Base-by-base conservation (phyloP, 2,797 vertebrate genomes). In the Pseudochromis fuscus region DNA sequence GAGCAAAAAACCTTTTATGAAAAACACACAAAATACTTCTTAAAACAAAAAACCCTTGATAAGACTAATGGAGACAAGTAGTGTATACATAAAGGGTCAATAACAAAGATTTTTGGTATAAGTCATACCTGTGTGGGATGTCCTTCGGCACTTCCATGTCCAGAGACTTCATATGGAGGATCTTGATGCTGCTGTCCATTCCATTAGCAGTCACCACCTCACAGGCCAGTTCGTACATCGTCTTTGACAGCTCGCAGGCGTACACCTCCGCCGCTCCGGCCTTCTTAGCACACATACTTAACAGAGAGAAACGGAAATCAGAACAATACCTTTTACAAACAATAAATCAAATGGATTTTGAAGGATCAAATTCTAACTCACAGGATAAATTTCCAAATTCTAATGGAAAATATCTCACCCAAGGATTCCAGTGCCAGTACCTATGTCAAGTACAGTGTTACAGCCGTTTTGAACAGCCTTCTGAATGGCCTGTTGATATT, bases 221-320 rank as follows among this genome's bases (percentile, higher is more conserved):
- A 67, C 93, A 80, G 59, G 97, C 98, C 85, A 99, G 87, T 50
- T 98, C 96, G 67, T 96, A 98, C 97, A 99, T 99, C 0, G 98
- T 99, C 94, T 97, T 98, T 0, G 98, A 99, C 37, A 99, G 91
- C 58, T 99, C 98, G 11, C 97, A 99, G 79, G 96, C 98, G 15
- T 95, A 98, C 18, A 99, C 96, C 18, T 81, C 90, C 7, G 91
- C 87, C 7, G 97, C 98, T 31, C 97, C 97, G 0, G 96, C 96
- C 69, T 95, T 95, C 87, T 96, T 96, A 24, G 98, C 98, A 91
- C 98, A 98, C 96, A 99, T 98, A 51, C 98, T 99, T 56, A 44
- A 67, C 48, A 58, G 18, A 68, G 33, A 85, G 12, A 76, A 77
- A 23, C 38, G 35, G 18, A 63, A 58, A 44, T 82, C 40, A 84